These are phyloP conservation scores for Aphodius sticticus DNA, from an alignment of 2,888 invertebrate species.

Conservation along the genomic window DNA sequence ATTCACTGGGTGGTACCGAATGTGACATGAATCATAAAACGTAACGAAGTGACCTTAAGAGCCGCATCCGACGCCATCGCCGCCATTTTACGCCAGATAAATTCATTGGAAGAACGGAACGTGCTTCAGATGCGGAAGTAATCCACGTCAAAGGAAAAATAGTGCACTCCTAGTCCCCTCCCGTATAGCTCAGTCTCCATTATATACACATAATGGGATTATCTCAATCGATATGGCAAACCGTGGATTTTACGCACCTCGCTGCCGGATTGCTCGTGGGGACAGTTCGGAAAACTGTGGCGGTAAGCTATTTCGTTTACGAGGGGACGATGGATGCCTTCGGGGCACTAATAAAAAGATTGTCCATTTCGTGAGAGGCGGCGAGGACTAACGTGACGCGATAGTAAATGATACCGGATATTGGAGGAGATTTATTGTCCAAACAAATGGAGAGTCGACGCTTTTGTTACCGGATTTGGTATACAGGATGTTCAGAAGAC, in stretches of 20 bases:
- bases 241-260: slow-evolving; percentile 13
- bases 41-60: slow-evolving; percentile 21
- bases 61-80: slow-evolving; percentile 6
- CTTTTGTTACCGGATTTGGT: background rate
- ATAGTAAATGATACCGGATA: background rate
- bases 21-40: slow-evolving; percentile 23
- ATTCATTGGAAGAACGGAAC: slow-evolving; percentile 12
- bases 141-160: slow-evolving; percentile 19
- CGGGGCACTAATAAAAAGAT: background rate
- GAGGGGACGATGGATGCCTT: background rate
- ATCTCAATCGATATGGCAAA: slow-evolving; percentile 9
- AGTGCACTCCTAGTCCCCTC: background rate
- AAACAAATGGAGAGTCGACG: background rate
- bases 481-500: too few relatives aligned
- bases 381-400: background rate
- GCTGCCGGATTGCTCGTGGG: slow-evolving; percentile 17
- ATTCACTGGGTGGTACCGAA: background rate
- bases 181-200: slow-evolving; percentile 1
- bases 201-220: slow-evolving; percentile 21
- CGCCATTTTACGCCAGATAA: slow-evolving; percentile 16
- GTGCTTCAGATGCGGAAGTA: slow-evolving; percentile 23
- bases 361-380: background rate
- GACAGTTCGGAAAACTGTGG: slow-evolving; percentile 16
- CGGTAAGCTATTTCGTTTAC: slow-evolving; percentile 5
- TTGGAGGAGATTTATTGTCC: background rate